phyloP scores from a whole-genome alignment of 2,888 invertebrate species.

The Euclidia mi region DNA sequence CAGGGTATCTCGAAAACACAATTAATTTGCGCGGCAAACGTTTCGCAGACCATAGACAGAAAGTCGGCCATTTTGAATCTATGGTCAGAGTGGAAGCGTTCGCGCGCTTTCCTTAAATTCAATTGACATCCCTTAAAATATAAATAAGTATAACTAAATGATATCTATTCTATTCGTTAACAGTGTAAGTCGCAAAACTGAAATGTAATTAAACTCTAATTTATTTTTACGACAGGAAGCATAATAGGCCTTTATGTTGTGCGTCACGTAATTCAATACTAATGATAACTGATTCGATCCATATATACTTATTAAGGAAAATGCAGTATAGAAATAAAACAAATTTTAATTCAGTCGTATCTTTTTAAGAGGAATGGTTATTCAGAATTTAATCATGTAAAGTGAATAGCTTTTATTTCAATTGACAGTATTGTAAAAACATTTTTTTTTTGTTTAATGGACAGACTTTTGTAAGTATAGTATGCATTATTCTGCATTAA shows the following conservation, averaged over 20 bases:
- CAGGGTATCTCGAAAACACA: slow-evolving; percentile 89
- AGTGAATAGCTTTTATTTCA: neutral
- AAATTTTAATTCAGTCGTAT: neutral
- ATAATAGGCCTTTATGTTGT: slow-evolving; percentile 61
- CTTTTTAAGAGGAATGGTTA: neutral
- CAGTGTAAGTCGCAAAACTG: slow-evolving; percentile 60
- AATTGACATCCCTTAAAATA: slow-evolving; percentile 84
- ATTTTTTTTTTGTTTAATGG: slow-evolving; percentile 1
- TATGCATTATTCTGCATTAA: slow-evolving; percentile 14
- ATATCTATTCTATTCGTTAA: slow-evolving; percentile 64
- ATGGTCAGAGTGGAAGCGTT: slow-evolving; percentile 45
- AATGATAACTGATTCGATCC: slow-evolving; percentile 11
- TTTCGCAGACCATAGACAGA: slow-evolving; percentile 63
- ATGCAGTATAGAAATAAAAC: slow-evolving; percentile 15
- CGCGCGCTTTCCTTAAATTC: slow-evolving; percentile 70
- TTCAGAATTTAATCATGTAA: neutral
- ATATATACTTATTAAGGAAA: slow-evolving; percentile 10
- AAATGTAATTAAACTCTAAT: slow-evolving; percentile 32
- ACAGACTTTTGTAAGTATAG: slow-evolving; percentile 2
- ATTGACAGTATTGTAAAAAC: no score
- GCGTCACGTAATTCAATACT: slow-evolving; percentile 48
- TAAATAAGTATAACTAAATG: slow-evolving; percentile 79
- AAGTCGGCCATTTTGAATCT: slow-evolving; percentile 49
- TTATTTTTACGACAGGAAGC: slow-evolving; percentile 48
- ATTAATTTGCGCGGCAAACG: slow-evolving; percentile 75